Conservation (phyloP, 2,113 vertebrate genomes). For the Prunella himalayana region DNA sequence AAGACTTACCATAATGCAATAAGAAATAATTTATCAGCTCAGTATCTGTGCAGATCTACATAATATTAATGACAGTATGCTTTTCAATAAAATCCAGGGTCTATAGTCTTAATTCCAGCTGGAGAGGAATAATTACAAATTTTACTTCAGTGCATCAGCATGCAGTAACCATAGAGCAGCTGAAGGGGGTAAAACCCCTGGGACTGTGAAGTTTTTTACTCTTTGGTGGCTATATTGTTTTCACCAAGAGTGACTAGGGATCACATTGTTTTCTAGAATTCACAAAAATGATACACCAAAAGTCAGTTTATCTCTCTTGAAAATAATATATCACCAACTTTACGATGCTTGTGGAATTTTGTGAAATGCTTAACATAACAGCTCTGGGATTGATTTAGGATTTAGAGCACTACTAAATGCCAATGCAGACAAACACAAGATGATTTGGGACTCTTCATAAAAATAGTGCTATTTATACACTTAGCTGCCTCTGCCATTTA, state of each 20-base stretch:
- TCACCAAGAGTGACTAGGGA: background rate
- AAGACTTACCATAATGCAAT: background rate
- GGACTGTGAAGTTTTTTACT: background rate
- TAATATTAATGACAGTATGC: background rate
- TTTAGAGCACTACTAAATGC: background rate
- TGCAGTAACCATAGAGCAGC: background rate
- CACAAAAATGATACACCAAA: background rate
- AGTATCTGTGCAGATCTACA: background rate
- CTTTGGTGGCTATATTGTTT: background rate
- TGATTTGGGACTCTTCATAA: background rate
- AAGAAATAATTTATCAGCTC: background rate
- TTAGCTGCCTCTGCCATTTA: background rate
- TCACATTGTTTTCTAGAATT: background rate
- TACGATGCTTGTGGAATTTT: background rate
- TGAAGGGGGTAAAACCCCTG: background rate
- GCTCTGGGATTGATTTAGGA: background rate
- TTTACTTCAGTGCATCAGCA: background rate
- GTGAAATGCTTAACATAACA: background rate
- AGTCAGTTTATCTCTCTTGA: background rate
- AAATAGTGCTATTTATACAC: background rate
- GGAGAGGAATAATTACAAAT: background rate
- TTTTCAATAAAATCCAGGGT: background rate
- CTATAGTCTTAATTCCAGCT: background rate
- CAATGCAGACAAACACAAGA: background rate
- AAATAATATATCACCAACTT: background rate